These are phyloP conservation scores for Hirundo rustica DNA, from an alignment of 2,797 vertebrate species.

Conservation along the genomic window DNA sequence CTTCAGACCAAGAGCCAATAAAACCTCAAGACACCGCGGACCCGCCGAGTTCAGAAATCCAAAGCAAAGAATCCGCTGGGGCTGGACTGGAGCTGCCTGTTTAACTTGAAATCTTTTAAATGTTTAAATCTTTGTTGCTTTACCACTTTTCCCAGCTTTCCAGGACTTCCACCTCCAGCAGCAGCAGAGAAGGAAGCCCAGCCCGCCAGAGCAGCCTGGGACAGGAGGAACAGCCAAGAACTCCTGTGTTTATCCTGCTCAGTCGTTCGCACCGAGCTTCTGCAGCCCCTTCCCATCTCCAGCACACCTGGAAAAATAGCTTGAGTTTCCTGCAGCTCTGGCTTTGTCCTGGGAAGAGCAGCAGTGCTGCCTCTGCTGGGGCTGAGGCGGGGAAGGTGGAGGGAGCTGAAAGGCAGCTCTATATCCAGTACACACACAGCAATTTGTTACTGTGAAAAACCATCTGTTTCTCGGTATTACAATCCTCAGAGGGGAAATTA, in stretches of 20 bases:
- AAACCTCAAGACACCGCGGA: not conserved
- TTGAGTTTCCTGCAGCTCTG: not conserved
- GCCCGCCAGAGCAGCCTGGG: not conserved
- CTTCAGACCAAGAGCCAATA: not conserved
- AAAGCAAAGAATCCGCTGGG: not conserved
- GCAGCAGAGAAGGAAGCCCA: not conserved
- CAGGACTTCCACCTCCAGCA: not conserved
- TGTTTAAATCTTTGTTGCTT: too few relatives aligned
- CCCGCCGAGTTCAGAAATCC: not conserved
- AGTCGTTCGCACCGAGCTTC: not conserved
- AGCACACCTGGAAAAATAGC: not conserved
- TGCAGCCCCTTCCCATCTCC: not conserved
- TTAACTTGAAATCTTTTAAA: not conserved
- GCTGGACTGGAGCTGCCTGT: not conserved
- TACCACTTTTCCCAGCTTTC: not conserved
- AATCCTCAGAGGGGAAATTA: constrained; percentile 89
- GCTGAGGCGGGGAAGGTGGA: constrained; percentile 71
- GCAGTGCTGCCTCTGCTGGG: not conserved
- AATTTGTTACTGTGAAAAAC: constrained; percentile 89
- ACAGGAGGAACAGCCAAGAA: not conserved
- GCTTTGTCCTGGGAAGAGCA: not conserved
- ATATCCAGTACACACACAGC: constrained; percentile 78
- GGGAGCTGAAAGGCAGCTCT: constrained; percentile 76
- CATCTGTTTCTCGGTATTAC: constrained; percentile 89
- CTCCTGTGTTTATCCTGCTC: not conserved